Percentiles rank a stretch among this genome's conserved stretches.
phyloP scores from a whole-genome alignment of 2,113 vertebrate species.

The Plotosus lineatus region DNA sequence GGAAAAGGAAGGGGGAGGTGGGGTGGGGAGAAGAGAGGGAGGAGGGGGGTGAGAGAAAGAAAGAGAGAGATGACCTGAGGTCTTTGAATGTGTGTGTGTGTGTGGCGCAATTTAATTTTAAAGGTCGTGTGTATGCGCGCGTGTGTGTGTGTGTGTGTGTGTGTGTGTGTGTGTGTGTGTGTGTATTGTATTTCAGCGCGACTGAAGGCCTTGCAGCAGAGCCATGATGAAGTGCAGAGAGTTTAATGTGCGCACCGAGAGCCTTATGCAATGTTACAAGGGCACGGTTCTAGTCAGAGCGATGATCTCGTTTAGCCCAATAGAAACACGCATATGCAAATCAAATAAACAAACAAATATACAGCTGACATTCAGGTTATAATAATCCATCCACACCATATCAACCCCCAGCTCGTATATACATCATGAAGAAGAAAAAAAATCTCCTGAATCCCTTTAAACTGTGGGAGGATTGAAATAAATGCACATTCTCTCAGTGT shows the following conservation, averaged over 20 bases:
- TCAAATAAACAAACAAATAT: background rate
- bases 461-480: background rate
- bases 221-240: constrained; percentile 12
- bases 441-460: background rate
- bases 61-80: background rate
- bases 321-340: background rate
- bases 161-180: constrained; percentile 21
- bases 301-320: background rate
- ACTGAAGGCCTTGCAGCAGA: constrained; percentile 16
- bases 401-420: background rate
- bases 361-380: background rate
- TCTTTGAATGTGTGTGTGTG: background rate
- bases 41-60: background rate
- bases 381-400: background rate
- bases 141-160: background rate
- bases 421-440: background rate
- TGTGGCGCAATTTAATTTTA: constrained; percentile 28
- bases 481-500: background rate
- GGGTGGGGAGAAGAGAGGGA: background rate
- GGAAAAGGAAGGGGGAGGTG: background rate
- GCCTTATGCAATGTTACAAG: constrained; percentile 19
- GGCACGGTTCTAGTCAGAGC: background rate
- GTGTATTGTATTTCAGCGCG: background rate
- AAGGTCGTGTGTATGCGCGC: constrained; percentile 20
- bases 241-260: constrained; percentile 23